A percentile compares a stretch with the other conserved stretches of the same genome.
phyloP scores from a whole-genome alignment of 2,888 invertebrate genomes.

The Pemphredon lugubris region DNA sequence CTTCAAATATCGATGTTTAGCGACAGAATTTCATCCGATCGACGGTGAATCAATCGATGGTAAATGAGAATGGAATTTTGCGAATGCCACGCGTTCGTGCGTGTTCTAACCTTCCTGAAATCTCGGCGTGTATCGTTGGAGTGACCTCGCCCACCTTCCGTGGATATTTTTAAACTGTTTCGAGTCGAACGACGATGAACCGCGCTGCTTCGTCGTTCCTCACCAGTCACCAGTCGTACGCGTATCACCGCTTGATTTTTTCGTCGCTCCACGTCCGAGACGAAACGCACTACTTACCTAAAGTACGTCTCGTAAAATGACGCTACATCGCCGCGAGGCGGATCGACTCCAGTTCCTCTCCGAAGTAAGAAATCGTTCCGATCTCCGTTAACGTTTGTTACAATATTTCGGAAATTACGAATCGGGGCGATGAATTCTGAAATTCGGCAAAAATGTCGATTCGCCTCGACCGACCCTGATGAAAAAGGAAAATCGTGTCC shows the following conservation, averaged over 20 bases:
- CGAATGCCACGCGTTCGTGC: conserved; percentile 10
- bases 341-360: too few species aligned
- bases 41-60: background rate
- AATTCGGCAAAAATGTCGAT: too few species aligned
- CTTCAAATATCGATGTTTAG: too few species aligned
- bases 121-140: conserved; percentile 33
- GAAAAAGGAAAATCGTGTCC: too few species aligned
- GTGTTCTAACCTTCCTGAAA: conserved; percentile 17
- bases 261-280: conserved; percentile 2
- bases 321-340: background rate
- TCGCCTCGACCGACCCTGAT: too few species aligned
- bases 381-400: too few species aligned
- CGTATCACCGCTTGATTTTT: conserved; percentile 53
- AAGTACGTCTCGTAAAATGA: background rate
- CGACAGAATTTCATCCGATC: background rate
- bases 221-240: conserved; percentile 43
- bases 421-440: too few species aligned
- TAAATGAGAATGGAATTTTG: background rate
- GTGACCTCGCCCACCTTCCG: conserved; percentile 56
- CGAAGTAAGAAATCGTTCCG: too few species aligned
- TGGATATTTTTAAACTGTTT: conserved; percentile 63
- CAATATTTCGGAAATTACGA: too few species aligned
- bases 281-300: background rate
- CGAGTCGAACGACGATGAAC: conserved; percentile 31
- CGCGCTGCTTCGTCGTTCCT: conserved; percentile 7